Percentiles rank a stretch among this genome's conserved stretches.
phyloP scores from a whole-genome alignment of 2,888 invertebrate genomes.

The Drosophila eohydei region DNA sequence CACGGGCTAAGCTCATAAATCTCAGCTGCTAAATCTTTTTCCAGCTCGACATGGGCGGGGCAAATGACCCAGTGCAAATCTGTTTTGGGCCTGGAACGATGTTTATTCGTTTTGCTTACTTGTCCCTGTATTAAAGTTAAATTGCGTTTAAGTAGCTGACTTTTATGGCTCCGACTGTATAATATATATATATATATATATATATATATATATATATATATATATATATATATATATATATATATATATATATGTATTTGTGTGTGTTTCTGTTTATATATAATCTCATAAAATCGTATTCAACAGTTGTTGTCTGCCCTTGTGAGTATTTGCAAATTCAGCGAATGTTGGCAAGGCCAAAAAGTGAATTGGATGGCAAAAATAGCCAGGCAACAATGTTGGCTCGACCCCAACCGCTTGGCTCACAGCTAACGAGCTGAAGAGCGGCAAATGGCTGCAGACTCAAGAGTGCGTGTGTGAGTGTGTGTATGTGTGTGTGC shows the following conservation, averaged over 20 bases:
- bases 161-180: constrained; percentile 63
- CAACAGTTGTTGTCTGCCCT: constrained; percentile 65
- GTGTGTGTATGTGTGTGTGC: constrained; percentile 2
- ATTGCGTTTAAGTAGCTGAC: constrained; percentile 76
- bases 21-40: constrained; percentile 69
- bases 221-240: constrained; percentile 9
- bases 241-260: constrained; percentile 6
- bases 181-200: constrained; percentile 6
- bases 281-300: constrained; percentile 42
- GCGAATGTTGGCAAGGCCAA: constrained; percentile 40
- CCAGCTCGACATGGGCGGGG: constrained; percentile 28
- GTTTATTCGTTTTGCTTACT: constrained; percentile 56
- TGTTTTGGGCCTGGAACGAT: constrained; percentile 35
- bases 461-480: constrained; percentile 19
- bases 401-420: constrained; percentile 26
- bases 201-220: constrained; percentile 7
- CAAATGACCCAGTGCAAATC: constrained; percentile 43
- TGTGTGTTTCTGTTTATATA: neutral
- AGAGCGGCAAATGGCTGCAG: constrained; percentile 28
- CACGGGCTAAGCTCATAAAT: constrained; percentile 64
- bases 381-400: constrained; percentile 59
- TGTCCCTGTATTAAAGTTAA: constrained; percentile 60
- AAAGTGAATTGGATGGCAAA: constrained; percentile 60
- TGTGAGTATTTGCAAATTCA: constrained; percentile 55
- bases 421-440: constrained; percentile 66